Base-by-base conservation (phyloP, 2,888 invertebrate species). In the Ceriagrion tenellum region DNA sequence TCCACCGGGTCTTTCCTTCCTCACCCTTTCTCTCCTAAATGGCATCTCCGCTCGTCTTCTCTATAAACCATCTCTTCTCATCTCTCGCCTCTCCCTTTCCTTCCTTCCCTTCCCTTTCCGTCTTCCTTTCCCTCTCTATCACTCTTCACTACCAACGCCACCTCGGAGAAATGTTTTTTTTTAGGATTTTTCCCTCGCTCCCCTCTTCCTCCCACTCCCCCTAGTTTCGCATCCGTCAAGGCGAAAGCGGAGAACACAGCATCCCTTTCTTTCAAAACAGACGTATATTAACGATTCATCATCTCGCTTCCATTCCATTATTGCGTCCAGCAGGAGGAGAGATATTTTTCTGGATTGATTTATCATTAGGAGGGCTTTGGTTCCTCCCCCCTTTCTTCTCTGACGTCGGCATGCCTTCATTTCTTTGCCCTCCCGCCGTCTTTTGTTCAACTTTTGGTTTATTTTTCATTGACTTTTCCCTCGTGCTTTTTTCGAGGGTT, bases 11-110 rank as follows among this genome's bases (percentile, higher is more conserved):
- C 55, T 47, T 69, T 81, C 81, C 81, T 81, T 13, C 16, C 35
- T 35, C 81, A 18, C 81, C n/a, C 81, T 93, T 40, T 30, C 89
- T 55, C 69, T 69, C 26, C 93, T 35, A 91, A 59, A 40, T 40
- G 91, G 40, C 93, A 93, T 93, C 69, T 69, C 93, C 47, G 93
- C 69, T 63, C 10, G 47, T 69, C 69, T 40, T n/a, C 91, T 59
- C 90, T 20, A 69, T n/a, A 81, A 63, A 59, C 59, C 91, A 59
- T 89, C 55, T 89, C 89, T 55, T 55, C 26, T 40, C 47, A 1
- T 26, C 89, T 91, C 40, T 40, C 40, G 26, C 40, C 63, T 0
- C 91, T 63, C 8, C 91, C 23, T 23, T 26, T 13, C 40, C 91
- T 63, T 91, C 40, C 23, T 26, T 23, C 63, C 20, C 91, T 55